Percentiles rank a stretch among this genome's conserved stretches.
phyloP scores from a whole-genome alignment of 1,140 invertebrate genomes.

The Scaptodrosophila lebanonensis region DNA sequence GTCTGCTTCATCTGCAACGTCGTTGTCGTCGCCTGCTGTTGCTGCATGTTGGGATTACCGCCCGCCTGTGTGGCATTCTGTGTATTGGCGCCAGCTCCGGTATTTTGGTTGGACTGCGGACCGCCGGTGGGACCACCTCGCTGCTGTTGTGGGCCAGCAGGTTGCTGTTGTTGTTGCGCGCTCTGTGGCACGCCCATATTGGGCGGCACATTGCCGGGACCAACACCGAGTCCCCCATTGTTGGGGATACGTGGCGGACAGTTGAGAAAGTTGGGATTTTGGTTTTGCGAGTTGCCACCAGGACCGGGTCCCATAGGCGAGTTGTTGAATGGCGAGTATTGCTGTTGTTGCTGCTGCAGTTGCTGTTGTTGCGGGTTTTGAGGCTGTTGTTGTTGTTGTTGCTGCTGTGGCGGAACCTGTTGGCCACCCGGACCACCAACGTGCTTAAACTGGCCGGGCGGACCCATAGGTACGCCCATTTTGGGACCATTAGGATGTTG shows the following conservation, averaged over 20 bases:
- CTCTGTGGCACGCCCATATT: constrained; percentile 49
- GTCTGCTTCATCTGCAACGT: constrained; percentile 90
- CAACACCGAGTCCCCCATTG: constrained; percentile 79
- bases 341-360: constrained; percentile 80
- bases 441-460: constrained; percentile 73
- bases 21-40: constrained; percentile 76
- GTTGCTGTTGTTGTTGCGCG: constrained; percentile 44
- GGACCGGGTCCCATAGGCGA: constrained; percentile 79
- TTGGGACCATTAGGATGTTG: constrained; percentile 54
- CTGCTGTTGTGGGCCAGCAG: constrained; percentile 38
- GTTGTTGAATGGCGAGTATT: constrained; percentile 83
- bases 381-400: constrained; percentile 79
- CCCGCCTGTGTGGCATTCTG: constrained; percentile 37
- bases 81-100: constrained; percentile 47
- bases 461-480: constrained; percentile 66
- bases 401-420: constrained; percentile 81
- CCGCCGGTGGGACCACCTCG: constrained; percentile 46
- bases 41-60: constrained; percentile 42
- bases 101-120: constrained; percentile 62
- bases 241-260: constrained; percentile 77
- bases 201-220: constrained; percentile 79
- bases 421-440: constrained; percentile 18
- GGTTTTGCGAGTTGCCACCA: constrained; percentile 77
- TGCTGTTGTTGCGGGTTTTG: constrained; percentile 80
- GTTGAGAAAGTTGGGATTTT: constrained; percentile 70